Evolutionary conservation across 53 echinoderm and acorn worm genomes (phyloP).

Genomic region (Paelopatides confundens): DNA sequence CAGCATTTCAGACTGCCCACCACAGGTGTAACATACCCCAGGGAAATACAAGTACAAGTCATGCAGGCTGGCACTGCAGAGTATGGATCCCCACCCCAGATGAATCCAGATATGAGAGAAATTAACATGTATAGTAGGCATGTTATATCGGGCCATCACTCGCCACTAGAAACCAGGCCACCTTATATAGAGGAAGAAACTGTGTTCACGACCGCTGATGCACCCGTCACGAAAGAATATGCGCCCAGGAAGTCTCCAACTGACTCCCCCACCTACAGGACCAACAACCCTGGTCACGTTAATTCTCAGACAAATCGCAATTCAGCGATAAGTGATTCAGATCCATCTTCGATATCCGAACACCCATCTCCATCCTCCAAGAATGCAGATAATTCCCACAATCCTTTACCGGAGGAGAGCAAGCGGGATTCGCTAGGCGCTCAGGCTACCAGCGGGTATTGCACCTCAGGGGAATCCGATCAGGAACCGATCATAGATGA

Average conservation of each 20-base stretch:
- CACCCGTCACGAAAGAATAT: conserved; percentile 3
- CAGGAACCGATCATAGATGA: conserved; percentile 41
- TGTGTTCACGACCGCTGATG: neutral
- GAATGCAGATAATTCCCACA: neutral
- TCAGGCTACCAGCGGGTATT: conserved; percentile 71
- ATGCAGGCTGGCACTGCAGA: conserved; percentile 15
- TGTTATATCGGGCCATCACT: neutral
- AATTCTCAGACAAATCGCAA: conserved; percentile 14
- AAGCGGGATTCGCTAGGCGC: conserved; percentile 46
- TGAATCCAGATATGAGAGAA: conserved; percentile 38
- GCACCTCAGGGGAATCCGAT: conserved; percentile 80
- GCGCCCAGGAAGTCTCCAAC: neutral
- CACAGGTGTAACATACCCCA: conserved; percentile 51
- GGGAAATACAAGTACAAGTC: conserved; percentile 46
- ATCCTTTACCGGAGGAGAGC: conserved; percentile 6
- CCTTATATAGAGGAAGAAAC: conserved; percentile 23
- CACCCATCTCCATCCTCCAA: conserved; percentile 51
- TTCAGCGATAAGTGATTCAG: conserved; percentile 47
- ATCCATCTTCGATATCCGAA: conserved; percentile 60
- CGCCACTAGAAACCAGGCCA: neutral
- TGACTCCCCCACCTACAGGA: conserved; percentile 35
- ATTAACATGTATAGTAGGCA: conserved; percentile 22
- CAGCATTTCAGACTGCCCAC: conserved; percentile 74
- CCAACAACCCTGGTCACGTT: conserved; percentile 1
- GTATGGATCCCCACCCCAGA: neutral